Percentiles rank a stretch among this genome's conserved stretches.
Conservation (phyloP, 35 echinoderm and acorn worm species). For the Holothuria glaberrima region DNA sequence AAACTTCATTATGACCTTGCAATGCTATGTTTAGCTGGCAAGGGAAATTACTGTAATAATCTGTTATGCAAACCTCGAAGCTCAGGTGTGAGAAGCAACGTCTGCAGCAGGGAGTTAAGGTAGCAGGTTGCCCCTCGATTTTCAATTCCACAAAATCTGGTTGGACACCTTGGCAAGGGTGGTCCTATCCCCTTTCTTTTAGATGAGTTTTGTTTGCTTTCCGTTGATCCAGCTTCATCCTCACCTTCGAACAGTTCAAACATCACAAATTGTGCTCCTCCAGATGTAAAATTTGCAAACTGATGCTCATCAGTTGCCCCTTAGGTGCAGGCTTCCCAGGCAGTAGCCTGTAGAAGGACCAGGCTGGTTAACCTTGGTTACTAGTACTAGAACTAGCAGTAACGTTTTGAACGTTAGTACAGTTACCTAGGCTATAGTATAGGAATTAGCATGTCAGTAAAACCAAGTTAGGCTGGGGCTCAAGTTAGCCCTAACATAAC, state of each 20-base stretch:
- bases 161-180: conserved; percentile 41
- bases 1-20: too few relatives aligned
- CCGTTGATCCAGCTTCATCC: neutral
- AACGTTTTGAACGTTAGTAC: too few relatives aligned
- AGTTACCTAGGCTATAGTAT: too few relatives aligned
- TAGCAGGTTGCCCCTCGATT: conserved; percentile 96
- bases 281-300: too few relatives aligned
- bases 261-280: neutral
- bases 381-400: neutral
- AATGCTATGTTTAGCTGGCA: too few relatives aligned
- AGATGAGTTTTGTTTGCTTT: neutral
- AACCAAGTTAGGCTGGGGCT: too few relatives aligned
- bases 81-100: conserved; percentile 90
- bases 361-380: neutral
- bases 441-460: too few relatives aligned
- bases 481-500: too few relatives aligned
- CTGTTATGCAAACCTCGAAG: conserved; percentile 84
- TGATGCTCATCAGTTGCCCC: too few relatives aligned
- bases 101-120: conserved; percentile 88
- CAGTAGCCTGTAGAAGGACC: neutral
- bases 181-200: conserved; percentile 1
- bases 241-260: conserved; percentile 16
- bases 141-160: conserved; percentile 83
- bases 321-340: neutral
- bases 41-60: too few relatives aligned